Evolutionary conservation across 2,888 invertebrate genomes (phyloP), one percentile per base, ranked within the genome.

Genomic region (Pheosia tremula): DNA sequence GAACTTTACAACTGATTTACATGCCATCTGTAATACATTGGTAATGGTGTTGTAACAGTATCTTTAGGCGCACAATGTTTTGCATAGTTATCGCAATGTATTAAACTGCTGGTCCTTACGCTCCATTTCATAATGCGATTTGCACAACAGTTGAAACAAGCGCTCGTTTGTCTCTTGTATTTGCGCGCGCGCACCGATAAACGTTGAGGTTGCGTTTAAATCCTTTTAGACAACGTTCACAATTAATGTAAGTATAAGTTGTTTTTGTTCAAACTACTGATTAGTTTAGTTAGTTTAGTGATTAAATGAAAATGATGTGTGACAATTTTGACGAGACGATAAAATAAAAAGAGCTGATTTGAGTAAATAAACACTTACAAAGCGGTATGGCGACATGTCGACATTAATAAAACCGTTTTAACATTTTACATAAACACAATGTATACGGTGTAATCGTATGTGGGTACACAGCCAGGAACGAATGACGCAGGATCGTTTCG

Each of bases 401-500:
- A 68, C 72, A 75, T 67, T 71, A 71, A 71, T 71, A 75, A 57
- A 75, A 69, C 66, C 38, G 64, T 69, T 78, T 74, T 78, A 77
- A 68, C 67, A 77, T 75, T 74, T 72, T 61, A 63, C 69, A 68
- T 64, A 72, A 75, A 77, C 77, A 78, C 77, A 79, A 80, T 77
- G 78, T 78, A 75, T 69, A 69, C 71, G 70, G 74, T 77, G 78
- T 76, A 79, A 71, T 69, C 69, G 74, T 75, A 79, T 75, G 80
- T 80, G 81, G 86, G 84, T 83, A 85, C 82, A 78, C 85, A 83
- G 82, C 80, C 79, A 83, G 86, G 86, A 88, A 88, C 83, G 86
- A 87, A 87, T 91, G 92, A 91, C 91, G 90, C 87, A 88, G 90
- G 87, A 87, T 83, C 84, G 84, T 93, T 92, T 92, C 93, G 93